Conservation (phyloP, 2,113 vertebrate species). For the Muntiacus muntjak region DNA sequence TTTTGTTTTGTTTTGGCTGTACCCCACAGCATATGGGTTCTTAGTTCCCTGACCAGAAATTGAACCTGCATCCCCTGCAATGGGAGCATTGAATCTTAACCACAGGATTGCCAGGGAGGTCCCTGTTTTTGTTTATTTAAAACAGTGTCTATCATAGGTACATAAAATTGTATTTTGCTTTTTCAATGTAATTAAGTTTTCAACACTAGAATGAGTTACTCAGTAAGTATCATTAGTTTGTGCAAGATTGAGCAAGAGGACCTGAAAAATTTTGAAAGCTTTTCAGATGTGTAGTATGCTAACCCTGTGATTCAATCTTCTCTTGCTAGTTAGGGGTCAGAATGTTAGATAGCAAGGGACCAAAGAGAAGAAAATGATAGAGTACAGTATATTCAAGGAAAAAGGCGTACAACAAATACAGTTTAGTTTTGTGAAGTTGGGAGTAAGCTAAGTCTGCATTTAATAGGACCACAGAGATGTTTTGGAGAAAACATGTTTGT, state of each 20-base stretch:
- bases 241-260: background rate
- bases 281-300: background rate
- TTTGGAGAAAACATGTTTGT: conserved; percentile 37
- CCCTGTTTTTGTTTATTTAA: background rate
- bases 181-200: background rate
- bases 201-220: background rate
- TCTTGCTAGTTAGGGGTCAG: background rate
- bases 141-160: background rate
- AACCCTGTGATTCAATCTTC: background rate
- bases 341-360: background rate
- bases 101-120: background rate
- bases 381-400: background rate
- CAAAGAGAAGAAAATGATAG: background rate
- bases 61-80: background rate
- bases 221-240: background rate
- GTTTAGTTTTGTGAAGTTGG: background rate
- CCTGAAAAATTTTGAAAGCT: background rate
- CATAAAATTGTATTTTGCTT: background rate
- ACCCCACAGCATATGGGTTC: background rate
- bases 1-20: background rate
- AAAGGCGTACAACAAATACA: background rate
- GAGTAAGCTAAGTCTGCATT: background rate
- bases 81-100: background rate
- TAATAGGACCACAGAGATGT: background rate
- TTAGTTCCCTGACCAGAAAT: background rate